These are phyloP conservation scores for Drosophila rhopaloa DNA, from an alignment of 1,140 invertebrate genomes.

Conservation along the genomic window DNA sequence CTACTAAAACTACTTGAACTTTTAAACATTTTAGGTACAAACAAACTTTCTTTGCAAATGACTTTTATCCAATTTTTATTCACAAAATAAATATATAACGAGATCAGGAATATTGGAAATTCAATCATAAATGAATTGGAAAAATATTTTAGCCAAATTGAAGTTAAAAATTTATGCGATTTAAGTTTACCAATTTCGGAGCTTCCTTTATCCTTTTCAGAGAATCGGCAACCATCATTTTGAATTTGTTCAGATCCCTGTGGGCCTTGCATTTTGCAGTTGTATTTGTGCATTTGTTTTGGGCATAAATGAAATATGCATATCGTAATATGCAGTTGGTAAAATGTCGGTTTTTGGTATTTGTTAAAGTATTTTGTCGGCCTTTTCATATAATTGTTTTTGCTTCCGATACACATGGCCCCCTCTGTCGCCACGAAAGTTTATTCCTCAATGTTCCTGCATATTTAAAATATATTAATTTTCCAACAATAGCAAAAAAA, in stretches of 20 bases:
- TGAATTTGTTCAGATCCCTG: neutral
- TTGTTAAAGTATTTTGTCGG: constrained; percentile 68
- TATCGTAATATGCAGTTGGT: constrained; percentile 69
- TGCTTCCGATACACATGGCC: neutral
- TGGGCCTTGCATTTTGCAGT: constrained; percentile 13
- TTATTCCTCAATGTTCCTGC: constrained; percentile 31
- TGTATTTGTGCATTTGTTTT: constrained; percentile 41
- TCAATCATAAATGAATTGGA: too few species aligned
- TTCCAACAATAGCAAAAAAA: constrained; percentile 9
- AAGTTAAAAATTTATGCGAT: neutral
- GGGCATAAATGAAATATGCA: constrained; percentile 70
- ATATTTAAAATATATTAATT: constrained; percentile 61
- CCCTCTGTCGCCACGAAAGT: neutral
- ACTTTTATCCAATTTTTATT: too few species aligned
- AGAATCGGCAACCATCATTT: constrained; percentile 16
- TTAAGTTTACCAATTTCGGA: neutral
- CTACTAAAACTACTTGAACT: too few species aligned
- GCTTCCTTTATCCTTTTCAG: neutral
- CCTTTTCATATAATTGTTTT: constrained; percentile 57
- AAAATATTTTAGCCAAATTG: neutral
- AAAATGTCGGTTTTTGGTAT: constrained; percentile 70
- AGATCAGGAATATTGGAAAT: too few species aligned
- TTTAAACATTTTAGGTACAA: too few species aligned
- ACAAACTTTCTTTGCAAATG: too few species aligned
- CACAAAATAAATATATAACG: too few species aligned